These are phyloP conservation scores for Myotis findleyi DNA, from an alignment of 2,797 vertebrate species.

Conservation along the genomic window DNA sequence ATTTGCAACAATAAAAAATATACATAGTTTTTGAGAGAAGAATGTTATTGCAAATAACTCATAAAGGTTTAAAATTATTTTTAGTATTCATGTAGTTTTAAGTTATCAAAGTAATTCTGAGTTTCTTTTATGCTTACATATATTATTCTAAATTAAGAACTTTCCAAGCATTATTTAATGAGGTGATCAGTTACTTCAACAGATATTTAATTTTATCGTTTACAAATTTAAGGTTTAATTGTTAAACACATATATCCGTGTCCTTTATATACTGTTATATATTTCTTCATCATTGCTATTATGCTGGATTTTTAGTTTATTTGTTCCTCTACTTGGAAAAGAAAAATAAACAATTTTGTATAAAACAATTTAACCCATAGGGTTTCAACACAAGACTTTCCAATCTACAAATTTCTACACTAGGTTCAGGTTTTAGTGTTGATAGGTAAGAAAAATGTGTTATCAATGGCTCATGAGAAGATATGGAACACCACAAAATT, in stretches of 20 bases:
- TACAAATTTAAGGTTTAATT: background rate
- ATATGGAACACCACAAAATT: conserved; percentile 68
- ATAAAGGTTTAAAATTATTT: background rate
- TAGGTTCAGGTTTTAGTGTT: conserved; percentile 17
- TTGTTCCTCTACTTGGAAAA: background rate
- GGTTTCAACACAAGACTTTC: conserved; percentile 35
- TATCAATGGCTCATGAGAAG: background rate
- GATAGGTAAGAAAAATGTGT: conserved; percentile 67
- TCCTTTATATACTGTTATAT: background rate
- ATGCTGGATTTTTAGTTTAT: background rate
- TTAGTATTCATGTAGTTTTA: background rate
- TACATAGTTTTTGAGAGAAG: background rate
- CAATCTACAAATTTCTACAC: conserved; percentile 66
- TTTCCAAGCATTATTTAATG: background rate
- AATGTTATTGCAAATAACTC: background rate
- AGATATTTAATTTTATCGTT: background rate
- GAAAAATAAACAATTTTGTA: conserved; percentile 61
- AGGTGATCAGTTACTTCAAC: background rate
- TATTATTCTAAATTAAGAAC: background rate
- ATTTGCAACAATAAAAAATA: background rate
- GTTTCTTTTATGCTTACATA: background rate
- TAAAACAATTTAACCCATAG: conserved; percentile 56
- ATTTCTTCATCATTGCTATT: background rate
- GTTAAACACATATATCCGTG: background rate
- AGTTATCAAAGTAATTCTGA: background rate